Conservation (phyloP, 2,797 vertebrate species). For the Oreonectes daqikongensis region DNA sequence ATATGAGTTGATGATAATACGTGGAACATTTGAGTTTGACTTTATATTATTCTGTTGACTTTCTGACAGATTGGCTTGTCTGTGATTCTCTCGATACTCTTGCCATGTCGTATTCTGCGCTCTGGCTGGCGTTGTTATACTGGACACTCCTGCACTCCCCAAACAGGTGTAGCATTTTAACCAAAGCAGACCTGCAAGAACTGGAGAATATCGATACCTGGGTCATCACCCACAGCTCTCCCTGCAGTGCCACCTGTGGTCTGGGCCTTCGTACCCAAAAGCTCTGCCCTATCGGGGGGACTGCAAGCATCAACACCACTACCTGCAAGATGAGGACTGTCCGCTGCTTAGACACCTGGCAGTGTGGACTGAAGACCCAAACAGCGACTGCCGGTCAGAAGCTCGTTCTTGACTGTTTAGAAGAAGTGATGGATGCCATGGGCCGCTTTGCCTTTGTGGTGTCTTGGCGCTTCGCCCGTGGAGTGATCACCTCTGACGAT, state of each 20-base stretch:
- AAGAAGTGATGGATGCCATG: slow-evolving; percentile 57
- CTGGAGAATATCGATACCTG: slow-evolving; percentile 49
- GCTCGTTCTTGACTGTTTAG: slow-evolving; percentile 79
- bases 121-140: slow-evolving; percentile 26
- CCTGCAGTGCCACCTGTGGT: slow-evolving; percentile 87
- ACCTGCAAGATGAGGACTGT: slow-evolving; percentile 68
- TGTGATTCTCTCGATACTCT: neutral
- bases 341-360: slow-evolving; percentile 74
- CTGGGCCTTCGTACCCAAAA: slow-evolving; percentile 79
- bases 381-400: slow-evolving; percentile 65
- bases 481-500: slow-evolving; percentile 81
- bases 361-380: slow-evolving; percentile 83
- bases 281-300: slow-evolving; percentile 70
- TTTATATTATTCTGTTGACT: slow-evolving; percentile 3
- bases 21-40: neutral
- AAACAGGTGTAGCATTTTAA: slow-evolving; percentile 42
- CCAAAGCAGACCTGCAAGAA: slow-evolving; percentile 51
- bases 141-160: slow-evolving; percentile 4
- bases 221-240: slow-evolving; percentile 66
- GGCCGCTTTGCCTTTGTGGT: slow-evolving; percentile 71
- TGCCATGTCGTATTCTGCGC: slow-evolving; percentile 22
- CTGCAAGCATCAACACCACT: slow-evolving; percentile 21
- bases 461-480: slow-evolving; percentile 79
- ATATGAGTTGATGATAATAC: no score
- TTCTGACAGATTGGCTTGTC: neutral